These are phyloP conservation scores for Noctua pronuba DNA, from an alignment of 2,888 invertebrate species.

Conservation along the genomic window DNA sequence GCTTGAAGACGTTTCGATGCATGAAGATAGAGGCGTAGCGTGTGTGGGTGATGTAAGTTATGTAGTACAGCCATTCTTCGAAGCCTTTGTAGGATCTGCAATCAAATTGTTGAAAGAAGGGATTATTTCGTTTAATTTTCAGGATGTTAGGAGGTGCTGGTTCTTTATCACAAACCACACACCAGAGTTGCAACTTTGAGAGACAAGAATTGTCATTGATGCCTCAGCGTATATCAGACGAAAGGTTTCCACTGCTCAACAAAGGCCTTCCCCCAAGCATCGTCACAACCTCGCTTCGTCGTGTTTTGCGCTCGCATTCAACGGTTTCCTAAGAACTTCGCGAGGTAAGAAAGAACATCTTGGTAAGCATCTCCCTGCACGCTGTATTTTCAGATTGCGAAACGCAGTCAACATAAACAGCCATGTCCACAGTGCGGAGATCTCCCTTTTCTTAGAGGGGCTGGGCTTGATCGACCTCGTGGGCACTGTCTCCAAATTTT, in stretches of 20 bases:
- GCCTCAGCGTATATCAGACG: neutral
- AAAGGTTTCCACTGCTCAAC: neutral
- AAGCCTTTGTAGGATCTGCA: slow-evolving; percentile 94
- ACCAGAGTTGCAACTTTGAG: neutral
- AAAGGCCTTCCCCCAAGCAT: neutral
- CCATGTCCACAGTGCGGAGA: neutral
- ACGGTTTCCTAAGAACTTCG: neutral
- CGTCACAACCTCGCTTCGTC: neutral
- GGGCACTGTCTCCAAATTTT: neutral
- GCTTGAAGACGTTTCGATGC: slow-evolving; percentile 93
- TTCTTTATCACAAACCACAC: neutral
- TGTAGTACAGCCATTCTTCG: slow-evolving; percentile 95
- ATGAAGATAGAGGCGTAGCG: slow-evolving; percentile 95
- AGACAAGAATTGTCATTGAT: neutral
- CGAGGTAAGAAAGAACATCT: neutral
- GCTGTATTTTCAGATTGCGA: neutral
- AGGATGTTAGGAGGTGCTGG: neutral
- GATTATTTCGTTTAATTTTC: neutral
- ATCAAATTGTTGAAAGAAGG: slow-evolving; percentile 30
- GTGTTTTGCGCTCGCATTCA: neutral
- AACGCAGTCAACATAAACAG: neutral
- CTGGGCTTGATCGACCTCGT: neutral
- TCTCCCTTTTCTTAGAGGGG: neutral
- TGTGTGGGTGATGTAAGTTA: slow-evolving; percentile 94
- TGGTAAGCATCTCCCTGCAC: neutral